These are phyloP conservation scores for Pollicipes pollicipes DNA, from an alignment of 1,140 invertebrate genomes.

Conservation along the genomic window DNA sequence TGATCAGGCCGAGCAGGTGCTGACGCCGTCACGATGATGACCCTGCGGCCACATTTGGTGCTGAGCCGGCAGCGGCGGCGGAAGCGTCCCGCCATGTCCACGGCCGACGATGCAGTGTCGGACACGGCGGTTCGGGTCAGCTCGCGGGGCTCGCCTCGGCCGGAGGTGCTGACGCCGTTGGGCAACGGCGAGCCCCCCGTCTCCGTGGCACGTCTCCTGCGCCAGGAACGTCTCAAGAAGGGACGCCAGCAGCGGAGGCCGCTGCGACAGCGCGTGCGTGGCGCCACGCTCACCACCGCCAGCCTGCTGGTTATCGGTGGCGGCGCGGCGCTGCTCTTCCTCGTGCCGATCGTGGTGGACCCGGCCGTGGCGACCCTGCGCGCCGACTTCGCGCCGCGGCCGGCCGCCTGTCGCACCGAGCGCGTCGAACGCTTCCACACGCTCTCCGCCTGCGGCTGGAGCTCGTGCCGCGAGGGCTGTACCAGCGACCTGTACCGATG, in stretches of 20 bases:
- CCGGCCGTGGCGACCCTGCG: conserved; percentile 69
- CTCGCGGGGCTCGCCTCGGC: too few species aligned
- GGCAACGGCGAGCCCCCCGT: neutral
- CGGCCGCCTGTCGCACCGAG: conserved; percentile 62
- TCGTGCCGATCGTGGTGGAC: conserved; percentile 76
- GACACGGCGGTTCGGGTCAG: too few species aligned
- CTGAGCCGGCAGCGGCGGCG: too few species aligned
- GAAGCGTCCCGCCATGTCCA: too few species aligned
- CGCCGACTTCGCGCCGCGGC: conserved; percentile 60
- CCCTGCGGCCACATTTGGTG: too few species aligned
- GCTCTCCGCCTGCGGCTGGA: conserved; percentile 66
- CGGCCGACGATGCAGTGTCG: too few species aligned
- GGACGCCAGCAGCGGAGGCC: neutral
- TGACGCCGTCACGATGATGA: too few species aligned
- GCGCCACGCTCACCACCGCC: conserved; percentile 35
- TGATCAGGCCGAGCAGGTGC: too few species aligned
- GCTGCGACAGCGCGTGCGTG: neutral
- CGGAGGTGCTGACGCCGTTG: too few species aligned
- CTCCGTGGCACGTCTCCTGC: neutral
- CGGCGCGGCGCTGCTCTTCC: conserved; percentile 69
- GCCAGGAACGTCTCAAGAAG: neutral
- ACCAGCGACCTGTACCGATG: conserved; percentile 43
- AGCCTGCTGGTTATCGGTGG: conserved; percentile 67
- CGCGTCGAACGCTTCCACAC: conserved; percentile 58
- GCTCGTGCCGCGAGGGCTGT: conserved; percentile 69